These are phyloP conservation scores for Pyralis farinalis DNA, from an alignment of 2,888 invertebrate genomes.

Conservation along the genomic window DNA sequence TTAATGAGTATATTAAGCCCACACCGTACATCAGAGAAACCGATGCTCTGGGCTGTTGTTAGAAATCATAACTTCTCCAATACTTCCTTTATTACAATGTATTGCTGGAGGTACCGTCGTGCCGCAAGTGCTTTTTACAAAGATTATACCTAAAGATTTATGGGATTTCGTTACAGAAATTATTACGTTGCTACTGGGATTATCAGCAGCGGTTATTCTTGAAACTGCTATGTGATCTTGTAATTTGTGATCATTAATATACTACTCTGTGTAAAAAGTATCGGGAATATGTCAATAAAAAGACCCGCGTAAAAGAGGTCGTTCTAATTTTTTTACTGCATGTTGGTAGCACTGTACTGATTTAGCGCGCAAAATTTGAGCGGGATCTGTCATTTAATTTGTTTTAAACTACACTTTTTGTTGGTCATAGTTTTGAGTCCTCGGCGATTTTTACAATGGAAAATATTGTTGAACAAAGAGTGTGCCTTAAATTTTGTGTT, in stretches of 20 bases:
- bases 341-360: too few species aligned
- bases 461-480: too few species aligned
- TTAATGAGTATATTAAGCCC: constrained; percentile 4
- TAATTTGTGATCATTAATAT: not conserved
- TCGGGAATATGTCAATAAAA: too few species aligned
- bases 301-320: too few species aligned
- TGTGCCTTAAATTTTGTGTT: too few species aligned
- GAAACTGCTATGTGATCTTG: not conserved
- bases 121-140: not conserved
- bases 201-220: not conserved
- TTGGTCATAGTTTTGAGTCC: too few species aligned
- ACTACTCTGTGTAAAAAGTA: too few species aligned
- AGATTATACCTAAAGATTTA: not conserved
- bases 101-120: not conserved
- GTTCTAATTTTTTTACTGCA: too few species aligned
- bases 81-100: constrained; percentile 8
- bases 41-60: constrained; percentile 14
- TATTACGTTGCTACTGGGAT: not conserved
- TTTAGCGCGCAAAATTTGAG: too few species aligned
- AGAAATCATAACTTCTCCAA: constrained; percentile 7
- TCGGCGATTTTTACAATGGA: too few species aligned
- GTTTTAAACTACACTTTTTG: too few species aligned
- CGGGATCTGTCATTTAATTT: too few species aligned
- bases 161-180: not conserved
- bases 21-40: constrained; percentile 7